Evolutionary conservation across 2,888 invertebrate species (phyloP), one percentile per base, ranked within the genome.

Genomic region (Sycophila texana): DNA sequence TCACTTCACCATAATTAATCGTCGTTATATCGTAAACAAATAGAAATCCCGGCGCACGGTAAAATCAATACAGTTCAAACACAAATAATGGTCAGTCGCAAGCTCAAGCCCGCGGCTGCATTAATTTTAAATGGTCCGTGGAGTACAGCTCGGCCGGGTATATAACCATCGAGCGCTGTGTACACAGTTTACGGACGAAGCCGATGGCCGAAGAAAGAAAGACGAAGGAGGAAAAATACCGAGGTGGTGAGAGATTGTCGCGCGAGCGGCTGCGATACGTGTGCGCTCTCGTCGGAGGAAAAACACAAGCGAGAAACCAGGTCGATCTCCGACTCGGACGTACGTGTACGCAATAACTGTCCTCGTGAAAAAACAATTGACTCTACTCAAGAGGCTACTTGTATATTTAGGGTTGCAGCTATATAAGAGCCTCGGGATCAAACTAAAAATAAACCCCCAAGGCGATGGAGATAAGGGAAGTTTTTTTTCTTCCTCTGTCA

Each of bases 291-390:
- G 14, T 2, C 16, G 4, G 57, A 3, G 12, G 61, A 39, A 16
- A 18, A 63, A 63, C 16, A 63, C 30, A 26, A 26, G 26, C 14
- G 20, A 58, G 16, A 63, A 63, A 39, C 18, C 39, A 63, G 39
- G 63, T 63, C 63, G 39, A 63, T 39, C 26, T 26, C 14, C 16
- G 10, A 30, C 10, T 39, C 30, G 12, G 2, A 2, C 5, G 2
- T 4, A 12, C 14, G 53, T 53, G 39, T 53, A 4, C n/a, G 53
- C 18, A 18, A 39, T 30, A 63, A 39, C 5, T 14, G 1, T 4
- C 22, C n/a, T 39, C 12, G 12, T 2, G 63, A 63, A 63, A 39
- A 63, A 63, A 63, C 39, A 63, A 61, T 61, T n/a, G 61, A 30
- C 60, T 0, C 3, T 39, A 0, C 20, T 12, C 0, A 20, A 58